Conservation (phyloP, 2,888 invertebrate genomes). For the Cordylochernes scorpioides region DNA sequence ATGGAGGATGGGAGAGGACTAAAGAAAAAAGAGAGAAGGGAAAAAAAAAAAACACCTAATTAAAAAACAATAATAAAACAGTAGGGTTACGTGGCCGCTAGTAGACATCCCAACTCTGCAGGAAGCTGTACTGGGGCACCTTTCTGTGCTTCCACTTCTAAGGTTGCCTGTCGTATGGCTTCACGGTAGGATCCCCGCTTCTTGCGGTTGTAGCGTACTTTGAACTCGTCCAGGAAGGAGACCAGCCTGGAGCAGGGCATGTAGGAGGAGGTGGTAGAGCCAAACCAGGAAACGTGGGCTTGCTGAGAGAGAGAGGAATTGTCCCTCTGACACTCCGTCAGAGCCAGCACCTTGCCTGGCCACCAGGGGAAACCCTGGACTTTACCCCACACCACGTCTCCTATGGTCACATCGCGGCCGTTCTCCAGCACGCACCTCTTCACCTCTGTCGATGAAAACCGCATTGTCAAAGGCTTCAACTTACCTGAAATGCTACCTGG, state of each 20-base stretch:
- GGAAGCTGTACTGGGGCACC: too few relatives aligned
- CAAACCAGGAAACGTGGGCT: slow-evolving; percentile 56
- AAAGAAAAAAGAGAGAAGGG: too few relatives aligned
- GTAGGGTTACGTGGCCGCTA: too few relatives aligned
- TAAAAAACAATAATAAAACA: too few relatives aligned
- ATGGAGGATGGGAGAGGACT: too few relatives aligned
- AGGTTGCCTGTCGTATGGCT: slow-evolving; percentile 48
- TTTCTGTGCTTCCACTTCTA: slow-evolving; percentile 42
- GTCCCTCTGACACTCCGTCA: slow-evolving; percentile 28
- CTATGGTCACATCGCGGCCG: slow-evolving; percentile 23
- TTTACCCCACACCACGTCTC: slow-evolving; percentile 65
- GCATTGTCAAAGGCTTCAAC: slow-evolving; percentile 26
- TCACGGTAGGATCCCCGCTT: slow-evolving; percentile 51
- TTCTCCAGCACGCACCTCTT: slow-evolving; percentile 25
- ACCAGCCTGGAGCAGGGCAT: slow-evolving; percentile 51
- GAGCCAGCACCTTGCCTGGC: slow-evolving; percentile 43
- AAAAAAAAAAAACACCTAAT: too few relatives aligned
- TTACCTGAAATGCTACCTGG: slow-evolving; percentile 2
- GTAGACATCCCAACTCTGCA: too few relatives aligned
- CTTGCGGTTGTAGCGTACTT: slow-evolving; percentile 51
- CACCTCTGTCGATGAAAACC: slow-evolving; percentile 31
- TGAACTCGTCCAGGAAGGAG: slow-evolving; percentile 52
- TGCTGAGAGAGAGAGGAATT: slow-evolving; percentile 30
- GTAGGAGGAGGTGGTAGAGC: slow-evolving; percentile 45
- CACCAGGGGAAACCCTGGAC: slow-evolving; percentile 64